Percentiles rank a stretch among this genome's conserved stretches.
phyloP scores from a whole-genome alignment of 2,113 vertebrate species.

The Copsychus sechellarum region DNA sequence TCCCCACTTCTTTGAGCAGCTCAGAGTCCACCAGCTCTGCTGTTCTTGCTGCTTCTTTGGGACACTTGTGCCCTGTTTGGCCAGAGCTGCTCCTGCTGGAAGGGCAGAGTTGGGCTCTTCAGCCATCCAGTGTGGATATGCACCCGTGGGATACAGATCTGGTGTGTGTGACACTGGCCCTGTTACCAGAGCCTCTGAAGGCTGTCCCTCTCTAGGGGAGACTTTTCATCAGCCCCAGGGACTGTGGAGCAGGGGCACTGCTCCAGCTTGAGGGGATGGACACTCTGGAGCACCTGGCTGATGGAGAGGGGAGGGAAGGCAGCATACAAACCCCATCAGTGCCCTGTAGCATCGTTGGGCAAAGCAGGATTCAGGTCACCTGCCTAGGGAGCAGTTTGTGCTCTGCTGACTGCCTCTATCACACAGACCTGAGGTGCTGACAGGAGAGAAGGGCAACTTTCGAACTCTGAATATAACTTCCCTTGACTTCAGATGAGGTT shows the following conservation, averaged over 20 bases:
- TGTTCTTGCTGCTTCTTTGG: not conserved
- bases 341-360: not conserved
- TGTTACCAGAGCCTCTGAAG: not conserved
- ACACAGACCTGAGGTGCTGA: not conserved
- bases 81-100: not conserved
- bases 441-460: not conserved
- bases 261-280: not conserved
- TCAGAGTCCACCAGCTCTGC: not conserved
- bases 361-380: not conserved
- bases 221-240: not conserved
- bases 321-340: not conserved
- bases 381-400: not conserved
- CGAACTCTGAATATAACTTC: fast-evolving
- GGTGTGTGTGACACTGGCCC: fast-evolving
- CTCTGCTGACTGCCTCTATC: not conserved
- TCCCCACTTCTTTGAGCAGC: not conserved
- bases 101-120: not conserved
- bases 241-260: not conserved
- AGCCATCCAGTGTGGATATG: fast-evolving
- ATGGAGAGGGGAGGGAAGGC: not conserved
- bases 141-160: fast-evolving
- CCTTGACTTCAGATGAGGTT: not conserved
- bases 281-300: not conserved
- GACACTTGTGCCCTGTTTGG: fast-evolving
- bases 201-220: not conserved